A percentile compares a stretch with the other conserved stretches of the same genome.
These are phyloP conservation scores for Actinernus sp. DNA, from an alignment of 92 coral and sea anemone species.

Conservation along the genomic window DNA sequence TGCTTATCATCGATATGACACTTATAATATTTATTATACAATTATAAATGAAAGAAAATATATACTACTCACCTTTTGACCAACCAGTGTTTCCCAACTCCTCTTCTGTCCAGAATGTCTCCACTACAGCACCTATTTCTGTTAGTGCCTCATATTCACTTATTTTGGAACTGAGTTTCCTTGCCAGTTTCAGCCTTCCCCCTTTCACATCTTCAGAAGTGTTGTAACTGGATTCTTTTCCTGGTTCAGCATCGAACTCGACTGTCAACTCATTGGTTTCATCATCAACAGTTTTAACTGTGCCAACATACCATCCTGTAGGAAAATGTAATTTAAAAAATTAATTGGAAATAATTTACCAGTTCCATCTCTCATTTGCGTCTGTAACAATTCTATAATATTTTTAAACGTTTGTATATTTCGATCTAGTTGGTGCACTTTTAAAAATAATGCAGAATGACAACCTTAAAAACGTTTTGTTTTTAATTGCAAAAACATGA, in stretches of 20 bases:
- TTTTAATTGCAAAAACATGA: too few species aligned
- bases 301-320: constrained; percentile 46
- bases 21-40: too few species aligned
- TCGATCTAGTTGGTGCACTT: too few species aligned
- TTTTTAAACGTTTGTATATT: too few species aligned
- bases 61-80: constrained; percentile 24
- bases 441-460: too few species aligned
- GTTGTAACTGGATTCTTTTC: constrained; percentile 10
- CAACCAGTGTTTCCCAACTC: constrained; percentile 30
- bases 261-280: constrained; percentile 9
- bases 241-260: constrained; percentile 25
- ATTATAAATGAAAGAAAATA: too few species aligned
- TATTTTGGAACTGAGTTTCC: constrained; percentile 3
- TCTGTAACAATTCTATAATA: too few species aligned
- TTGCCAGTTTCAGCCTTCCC: constrained; percentile 6
- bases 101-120: constrained; percentile 24
- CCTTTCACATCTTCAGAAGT: constrained; percentile 1
- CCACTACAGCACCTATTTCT: constrained; percentile 20
- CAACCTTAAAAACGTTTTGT: too few species aligned
- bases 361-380: constrained; percentile 6
- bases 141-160: constrained; percentile 20
- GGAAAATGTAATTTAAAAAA: constrained; percentile 5
- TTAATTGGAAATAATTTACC: constrained; percentile 2
- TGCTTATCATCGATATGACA: too few species aligned
- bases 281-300: constrained; percentile 21